Evolutionary conservation across 2,888 invertebrate genomes (phyloP), one percentile per base, ranked within the genome.

Genomic region (Drosophila macrospina): DNA sequence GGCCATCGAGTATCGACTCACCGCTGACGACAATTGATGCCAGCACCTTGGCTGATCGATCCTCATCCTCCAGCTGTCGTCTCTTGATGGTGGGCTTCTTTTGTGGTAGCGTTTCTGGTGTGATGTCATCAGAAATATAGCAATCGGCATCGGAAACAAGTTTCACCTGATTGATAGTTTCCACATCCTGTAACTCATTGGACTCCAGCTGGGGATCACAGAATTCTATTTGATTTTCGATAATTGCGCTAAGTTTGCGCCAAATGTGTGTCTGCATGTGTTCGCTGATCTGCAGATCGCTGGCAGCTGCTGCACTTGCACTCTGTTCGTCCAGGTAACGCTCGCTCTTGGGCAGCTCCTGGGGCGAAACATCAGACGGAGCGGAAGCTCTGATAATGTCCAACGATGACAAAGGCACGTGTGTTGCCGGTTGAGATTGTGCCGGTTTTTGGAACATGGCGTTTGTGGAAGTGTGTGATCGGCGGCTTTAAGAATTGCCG

Each of bases 241-340:
- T 80, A 32, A 89, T 62, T 4, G 69, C 42, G 1, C 77, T 70
- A 0, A 91, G 60, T 34, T 88, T 88, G 13, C 83, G 81, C 45
- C 86, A 80, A 54, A 91, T 76, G 56, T 89, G 80, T 1, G 74
- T 76, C 37, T 89, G 89, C 61, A 88, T 85, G 13, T 84, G 69
- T 8, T 80, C 70, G 1, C 85, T 80, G 13, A 90, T 72, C n/a
- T 83, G 74, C 4, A 89, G 72, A 64, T 91, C 90, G 13, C 54
- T 60, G 5, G 52, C 61, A 5, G 20, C 50, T 0, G 42, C 15
- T 4, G 72, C 74, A 41, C 36, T 45, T 1, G 11, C 11, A 3
- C 44, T 45, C 5, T 81, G 69, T 0, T 80, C 70, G 0, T 55
- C 44, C 11, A 88, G 24, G 32, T 84, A 73, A 4, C 91, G 89